Base-by-base conservation (phyloP, 1,140 invertebrate genomes). In the Formica exsecta region DNA sequence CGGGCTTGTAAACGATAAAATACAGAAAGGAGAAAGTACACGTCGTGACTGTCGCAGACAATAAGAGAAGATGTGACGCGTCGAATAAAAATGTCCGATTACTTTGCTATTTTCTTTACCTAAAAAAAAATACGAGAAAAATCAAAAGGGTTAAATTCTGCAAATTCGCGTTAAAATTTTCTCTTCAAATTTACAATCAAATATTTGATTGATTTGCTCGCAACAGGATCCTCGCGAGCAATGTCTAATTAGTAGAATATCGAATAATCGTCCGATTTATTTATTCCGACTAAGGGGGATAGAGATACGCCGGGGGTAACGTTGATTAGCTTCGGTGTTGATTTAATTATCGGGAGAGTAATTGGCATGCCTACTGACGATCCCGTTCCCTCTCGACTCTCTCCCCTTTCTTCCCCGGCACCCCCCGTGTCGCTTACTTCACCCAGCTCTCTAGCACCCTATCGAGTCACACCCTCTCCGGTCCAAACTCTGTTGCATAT, bases 261-360 rank as follows among this genome's bases (percentile, higher is more conserved):
- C 65, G 61, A 65, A 54, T 71, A 85, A 88, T 91, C 79, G 79
- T 62, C 68, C 74, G 90, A 89, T 93, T 93, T 93, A 93, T 93
- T 92, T 93, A 92, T 92, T 87, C 86, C 59, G 51, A 75, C 41
- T 66, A 76, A 87, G 76, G 48, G 64, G 61, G 84, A 44, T 22
- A 62, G 73, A 66, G 85, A 68, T 81, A 59, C 36, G 64, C 65
- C 38, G 85, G 86, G 70, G 36, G 70, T 85, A 85, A 90, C 92
- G 91, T 94, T 94, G 92, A 94, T 94, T 93, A 93, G 92, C 91
- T 88, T 88, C 89, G 90, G 90, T 92, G 93, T 93, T 93, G 93
- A 94, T 93, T 94, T 93, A 94, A 94, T 94, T 93, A 93, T 89
- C 89, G 88, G 87, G 90, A 90, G 91, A 92, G 91, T 93, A 93